Evolutionary conservation across 1,140 invertebrate genomes (phyloP), one percentile per base, ranked within the genome.

Genomic region (Schlechtendalia chinensis): DNA sequence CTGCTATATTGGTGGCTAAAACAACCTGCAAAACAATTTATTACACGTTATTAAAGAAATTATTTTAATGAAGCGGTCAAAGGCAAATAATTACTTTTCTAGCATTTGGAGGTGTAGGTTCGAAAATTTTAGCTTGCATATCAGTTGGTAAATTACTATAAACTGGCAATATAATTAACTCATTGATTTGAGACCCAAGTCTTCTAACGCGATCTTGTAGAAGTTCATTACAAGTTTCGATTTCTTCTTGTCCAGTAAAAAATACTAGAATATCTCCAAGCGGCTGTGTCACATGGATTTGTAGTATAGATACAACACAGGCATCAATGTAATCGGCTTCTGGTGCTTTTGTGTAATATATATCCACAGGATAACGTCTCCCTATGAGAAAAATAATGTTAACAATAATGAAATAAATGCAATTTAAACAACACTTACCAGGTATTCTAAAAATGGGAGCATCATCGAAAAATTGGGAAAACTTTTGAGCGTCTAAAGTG

Each of bases 281-380:
- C 2, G 96, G 93, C 86, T 99, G 97, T 0, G 95, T 96, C 1
- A 96, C 92, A 87, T 99, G 98, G 84, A 99, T 99, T 87, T 99
- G 98, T 81, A 99, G 87, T 59, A 99, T 92, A 5, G 96, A 97
- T 0, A 98, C 95, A 1, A 98, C 96, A 86, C 94, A 94, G 0
- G 98, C 98, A 87, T 99, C 97, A 69, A 99, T 91, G 85, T 99
- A 99, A 88, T 99, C 97, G 24, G 97, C 96, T 88, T 99, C 98
- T 0, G 98, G 97, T 2, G 97, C 96, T 89, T 98, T 98, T 6
- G 98, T 99, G 85, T 99, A 99, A 86, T 96, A 99, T 84, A 99
- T 98, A 86, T 99, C 96, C 0, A 99, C 92, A 17, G 92, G 92
- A 86, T 90, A 94, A 80, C 92, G 83, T 81, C 92, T 84, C 17